phyloP scores from a whole-genome alignment of 1,140 invertebrate genomes.

The Mactra quadrangularis region DNA sequence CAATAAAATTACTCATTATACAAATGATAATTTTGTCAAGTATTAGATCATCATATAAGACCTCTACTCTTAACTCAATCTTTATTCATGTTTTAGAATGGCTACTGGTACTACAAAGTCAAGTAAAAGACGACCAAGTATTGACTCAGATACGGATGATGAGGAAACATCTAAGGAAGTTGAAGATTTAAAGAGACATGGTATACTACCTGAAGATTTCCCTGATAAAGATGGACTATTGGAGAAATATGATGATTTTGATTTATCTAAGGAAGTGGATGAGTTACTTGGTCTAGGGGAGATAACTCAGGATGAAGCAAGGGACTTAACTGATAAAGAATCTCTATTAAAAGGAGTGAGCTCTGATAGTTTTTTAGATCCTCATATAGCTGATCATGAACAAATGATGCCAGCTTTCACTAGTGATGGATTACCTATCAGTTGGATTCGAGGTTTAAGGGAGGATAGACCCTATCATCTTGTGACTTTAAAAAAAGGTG shows the following conservation, averaged over 20 bases:
- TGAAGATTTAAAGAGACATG: constrained; percentile 22
- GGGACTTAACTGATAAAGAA: neutral
- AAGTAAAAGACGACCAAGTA: constrained; percentile 34
- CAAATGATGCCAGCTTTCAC: constrained; percentile 48
- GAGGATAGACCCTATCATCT: constrained; percentile 12
- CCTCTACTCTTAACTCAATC: too few species aligned
- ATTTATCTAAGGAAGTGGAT: constrained; percentile 50
- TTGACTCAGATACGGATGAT: constrained; percentile 10
- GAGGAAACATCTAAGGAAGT: constrained; percentile 49
- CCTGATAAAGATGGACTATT: neutral
- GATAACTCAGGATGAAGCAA: constrained; percentile 26
- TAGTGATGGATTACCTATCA: constrained; percentile 61
- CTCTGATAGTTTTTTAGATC: neutral
- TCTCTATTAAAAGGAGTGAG: neutral
- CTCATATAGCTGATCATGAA: constrained; percentile 2
- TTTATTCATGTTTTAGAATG: too few species aligned
- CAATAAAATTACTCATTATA: too few species aligned
- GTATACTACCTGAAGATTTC: constrained; percentile 42
- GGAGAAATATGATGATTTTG: constrained; percentile 17
- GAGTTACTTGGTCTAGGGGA: constrained; percentile 41
- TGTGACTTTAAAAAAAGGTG: constrained; percentile 44
- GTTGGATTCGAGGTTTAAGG: constrained; percentile 49
- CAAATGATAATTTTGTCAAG: too few species aligned
- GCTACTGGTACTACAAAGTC: neutral
- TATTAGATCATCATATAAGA: too few species aligned